Evolutionary conservation across 1,140 invertebrate species (phyloP).

Genomic region (Theocolax elegans): DNA sequence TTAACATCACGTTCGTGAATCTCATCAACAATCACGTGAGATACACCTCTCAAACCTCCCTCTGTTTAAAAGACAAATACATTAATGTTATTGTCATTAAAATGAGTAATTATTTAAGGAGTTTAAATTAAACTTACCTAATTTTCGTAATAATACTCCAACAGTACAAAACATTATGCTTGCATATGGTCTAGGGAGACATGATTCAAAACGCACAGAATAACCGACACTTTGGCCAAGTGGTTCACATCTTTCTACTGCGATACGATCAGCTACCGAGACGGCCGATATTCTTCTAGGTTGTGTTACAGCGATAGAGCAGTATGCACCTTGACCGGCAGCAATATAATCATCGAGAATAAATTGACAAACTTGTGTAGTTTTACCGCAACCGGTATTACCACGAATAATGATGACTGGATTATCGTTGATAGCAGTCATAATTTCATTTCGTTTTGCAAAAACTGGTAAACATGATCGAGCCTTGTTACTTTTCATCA

Average conservation of each 20-base stretch:
- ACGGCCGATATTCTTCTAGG: conserved; percentile 94
- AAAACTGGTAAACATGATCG: conserved; percentile 82
- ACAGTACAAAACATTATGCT: conserved; percentile 95
- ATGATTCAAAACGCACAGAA: conserved; percentile 93
- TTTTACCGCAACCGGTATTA: conserved; percentile 94
- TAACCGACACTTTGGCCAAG: conserved; percentile 88
- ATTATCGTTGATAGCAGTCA: conserved; percentile 87
- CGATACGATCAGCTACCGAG: conserved; percentile 91
- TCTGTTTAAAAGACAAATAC: conserved; percentile 62
- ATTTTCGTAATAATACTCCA: conserved; percentile 89
- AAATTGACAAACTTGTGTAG: conserved; percentile 92
- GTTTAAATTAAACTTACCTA: conserved; percentile 59
- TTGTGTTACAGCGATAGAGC: conserved; percentile 92
- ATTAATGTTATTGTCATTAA: conserved; percentile 5
- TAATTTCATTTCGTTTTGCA: conserved; percentile 77
- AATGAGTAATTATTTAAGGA: not conserved
- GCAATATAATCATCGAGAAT: conserved; percentile 94
- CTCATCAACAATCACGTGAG: conserved; percentile 95
- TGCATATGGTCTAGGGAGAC: conserved; percentile 90
- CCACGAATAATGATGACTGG: conserved; percentile 89
- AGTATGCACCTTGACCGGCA: conserved; percentile 84
- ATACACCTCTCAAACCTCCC: conserved; percentile 85
- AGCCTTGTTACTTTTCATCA: conserved; percentile 76
- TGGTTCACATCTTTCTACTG: conserved; percentile 86
- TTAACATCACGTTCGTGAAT: conserved; percentile 98